Percentiles rank a stretch among this genome's conserved stretches.
Conservation (phyloP, 1,140 invertebrate species). For the Glomeris maerens region DNA sequence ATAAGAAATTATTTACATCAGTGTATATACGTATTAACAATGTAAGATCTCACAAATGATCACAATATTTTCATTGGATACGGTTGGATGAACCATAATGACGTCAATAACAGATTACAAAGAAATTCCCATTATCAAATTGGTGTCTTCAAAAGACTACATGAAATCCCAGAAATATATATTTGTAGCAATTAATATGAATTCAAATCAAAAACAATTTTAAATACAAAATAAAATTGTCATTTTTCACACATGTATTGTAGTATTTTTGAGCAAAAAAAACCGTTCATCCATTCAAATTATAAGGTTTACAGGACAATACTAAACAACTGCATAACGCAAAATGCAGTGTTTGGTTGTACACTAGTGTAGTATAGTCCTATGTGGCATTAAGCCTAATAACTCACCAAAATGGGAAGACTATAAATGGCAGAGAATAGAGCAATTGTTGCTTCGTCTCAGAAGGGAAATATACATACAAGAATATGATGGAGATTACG, state of each 20-base stretch:
- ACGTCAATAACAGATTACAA: neutral
- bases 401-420: slow-evolving; percentile 66
- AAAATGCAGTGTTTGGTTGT: neutral
- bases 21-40: slow-evolving; percentile 12
- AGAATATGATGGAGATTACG: slow-evolving; percentile 51
- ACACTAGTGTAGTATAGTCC: no score
- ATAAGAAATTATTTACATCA: slow-evolving; percentile 26
- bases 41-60: slow-evolving; percentile 15
- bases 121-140: neutral
- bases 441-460: slow-evolving; percentile 49
- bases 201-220: no score
- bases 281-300: slow-evolving; percentile 9
- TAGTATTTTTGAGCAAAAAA: slow-evolving; percentile 11
- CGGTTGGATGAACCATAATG: neutral
- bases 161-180: neutral
- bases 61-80: neutral
- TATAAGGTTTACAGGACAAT: slow-evolving; percentile 12
- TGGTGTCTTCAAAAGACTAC: neutral
- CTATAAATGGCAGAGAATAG: slow-evolving; percentile 53
- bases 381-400: slow-evolving; percentile 2
- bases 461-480: slow-evolving; percentile 62
- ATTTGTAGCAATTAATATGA: neutral
- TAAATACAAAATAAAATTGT: neutral
- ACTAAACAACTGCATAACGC: neutral
- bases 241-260: slow-evolving; percentile 6